Evolutionary conservation across 2,888 invertebrate species (phyloP).

Genomic region (Pheosia gnoma): DNA sequence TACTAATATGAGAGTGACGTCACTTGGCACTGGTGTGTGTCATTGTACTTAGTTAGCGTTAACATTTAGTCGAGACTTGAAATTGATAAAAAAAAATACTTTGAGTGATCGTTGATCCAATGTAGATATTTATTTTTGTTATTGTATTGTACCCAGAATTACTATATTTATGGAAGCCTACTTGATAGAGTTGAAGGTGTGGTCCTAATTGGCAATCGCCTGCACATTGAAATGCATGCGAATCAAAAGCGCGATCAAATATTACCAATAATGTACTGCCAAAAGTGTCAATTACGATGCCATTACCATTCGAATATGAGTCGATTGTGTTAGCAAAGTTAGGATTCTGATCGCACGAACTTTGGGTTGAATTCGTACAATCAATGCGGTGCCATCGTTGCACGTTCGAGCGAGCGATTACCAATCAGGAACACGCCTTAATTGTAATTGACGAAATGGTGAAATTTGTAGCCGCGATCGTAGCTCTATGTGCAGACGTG

Average conservation of each 20-base stretch:
- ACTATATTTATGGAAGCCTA: conserved; percentile 72
- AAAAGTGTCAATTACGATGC: no score
- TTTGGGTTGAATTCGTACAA: no score
- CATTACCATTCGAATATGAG: no score
- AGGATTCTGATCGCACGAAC: no score
- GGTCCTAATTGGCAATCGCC: no score
- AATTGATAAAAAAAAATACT: conserved; percentile 61
- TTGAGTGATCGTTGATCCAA: conserved; percentile 79
- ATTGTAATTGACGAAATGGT: conserved; percentile 48
- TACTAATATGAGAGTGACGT: conserved; percentile 25
- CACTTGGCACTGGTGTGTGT: conserved; percentile 54
- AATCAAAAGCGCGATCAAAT: no score
- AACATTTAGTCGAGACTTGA: conserved; percentile 75
- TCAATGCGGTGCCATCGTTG: no score
- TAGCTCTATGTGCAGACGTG: conserved; percentile 38
- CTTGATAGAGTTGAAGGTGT: conserved; percentile 25
- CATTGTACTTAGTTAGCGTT: conserved; percentile 80
- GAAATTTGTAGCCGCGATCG: conserved; percentile 37
- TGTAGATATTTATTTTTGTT: conserved; percentile 85
- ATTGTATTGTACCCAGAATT: conserved; percentile 79
- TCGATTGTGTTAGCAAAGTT: no score
- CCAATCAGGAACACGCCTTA: conserved; percentile 22
- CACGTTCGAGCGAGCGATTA: no score
- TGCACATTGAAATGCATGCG: no score
- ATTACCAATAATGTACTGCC: no score